Base-by-base conservation (phyloP, 2,888 invertebrate species). In the Thecocarcelia acutangulata region DNA sequence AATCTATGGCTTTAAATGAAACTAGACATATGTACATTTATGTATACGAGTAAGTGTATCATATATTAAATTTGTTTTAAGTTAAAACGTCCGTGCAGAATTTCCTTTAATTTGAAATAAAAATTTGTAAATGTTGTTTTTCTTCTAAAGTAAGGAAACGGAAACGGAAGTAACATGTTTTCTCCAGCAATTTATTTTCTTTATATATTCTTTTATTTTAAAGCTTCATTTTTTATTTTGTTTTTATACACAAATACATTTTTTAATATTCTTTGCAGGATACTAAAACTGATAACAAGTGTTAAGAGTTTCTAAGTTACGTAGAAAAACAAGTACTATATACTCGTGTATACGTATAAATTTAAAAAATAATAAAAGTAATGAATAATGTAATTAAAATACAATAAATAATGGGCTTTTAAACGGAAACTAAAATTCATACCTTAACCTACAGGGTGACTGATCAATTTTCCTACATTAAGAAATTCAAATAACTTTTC, bases 91-190 rank as follows among this genome's bases (percentile, higher is more conserved):
- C 17, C 15, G 19, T 76, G 52, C 44, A 12, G 11, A 37, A 17
- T 37, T 66, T 74, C 21, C 33, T 63, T 52, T 73, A 46, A 42
- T 44, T 64, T 48, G 13, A n/a, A 64, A 33, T 46, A 78, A 56
- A 33, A 64, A 66, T 69, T 78, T 59, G 17, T 66, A 73, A 78
- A 73, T 78, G 37, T 66, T 78, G 78, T 78, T 66, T 73, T 78
- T 59, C 66, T 40, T 78, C 15, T 52, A 59, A 52, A 64, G 42
- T 15, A 33, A 59, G 66, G 52, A 78, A 70, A 15, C 74, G 81
- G 77, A 77, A 82, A 77, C 77, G 81, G 81, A 82, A 77, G 81
- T 74, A 74, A 82, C 73, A 73, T 74, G 64, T 80, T 80, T 74
- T 74, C 69, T 77, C 11, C 69, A 24, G 46, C 50, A 77, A 61